Evolutionary conservation across 2,113 vertebrate genomes (phyloP).

Genomic region (Ciconia stormi): DNA sequence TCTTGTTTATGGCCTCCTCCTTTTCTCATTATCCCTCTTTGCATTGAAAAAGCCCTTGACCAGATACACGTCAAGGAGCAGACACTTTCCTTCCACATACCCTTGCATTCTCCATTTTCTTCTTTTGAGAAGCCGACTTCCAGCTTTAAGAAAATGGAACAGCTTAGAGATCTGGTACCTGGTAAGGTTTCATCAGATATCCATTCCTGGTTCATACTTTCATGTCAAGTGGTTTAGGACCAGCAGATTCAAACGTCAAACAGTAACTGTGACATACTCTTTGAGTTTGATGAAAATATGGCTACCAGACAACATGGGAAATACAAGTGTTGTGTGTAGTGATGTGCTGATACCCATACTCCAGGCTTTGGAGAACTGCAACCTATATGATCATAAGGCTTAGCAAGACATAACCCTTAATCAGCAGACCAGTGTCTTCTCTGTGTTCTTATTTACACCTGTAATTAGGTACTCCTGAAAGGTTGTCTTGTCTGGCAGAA

Average conservation of each 20-base stretch:
- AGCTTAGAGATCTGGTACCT: not conserved
- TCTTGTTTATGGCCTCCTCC: not conserved
- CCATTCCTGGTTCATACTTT: not conserved
- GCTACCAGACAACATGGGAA: not conserved
- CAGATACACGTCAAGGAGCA: accelerated
- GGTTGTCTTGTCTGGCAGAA: not conserved
- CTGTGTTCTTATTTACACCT: not conserved
- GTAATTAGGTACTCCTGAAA: not conserved
- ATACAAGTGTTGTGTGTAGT: not conserved
- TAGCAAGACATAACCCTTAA: not conserved
- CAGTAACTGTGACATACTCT: not conserved
- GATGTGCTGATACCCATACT: not conserved
- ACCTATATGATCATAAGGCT: not conserved
- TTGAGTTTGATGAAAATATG: not conserved
- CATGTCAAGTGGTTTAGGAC: not conserved
- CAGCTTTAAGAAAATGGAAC: not conserved
- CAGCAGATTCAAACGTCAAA: not conserved
- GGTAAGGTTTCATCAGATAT: not conserved
- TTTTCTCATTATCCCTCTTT: not conserved
- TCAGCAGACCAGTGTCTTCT: not conserved
- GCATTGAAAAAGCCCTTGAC: not conserved
- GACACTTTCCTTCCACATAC: not conserved
- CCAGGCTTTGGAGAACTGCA: not conserved
- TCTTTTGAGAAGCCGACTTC: not conserved
- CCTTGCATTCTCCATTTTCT: not conserved